Evolutionary conservation across 2,888 invertebrate species (phyloP).

Genomic region (Spodoptera exigua): DNA sequence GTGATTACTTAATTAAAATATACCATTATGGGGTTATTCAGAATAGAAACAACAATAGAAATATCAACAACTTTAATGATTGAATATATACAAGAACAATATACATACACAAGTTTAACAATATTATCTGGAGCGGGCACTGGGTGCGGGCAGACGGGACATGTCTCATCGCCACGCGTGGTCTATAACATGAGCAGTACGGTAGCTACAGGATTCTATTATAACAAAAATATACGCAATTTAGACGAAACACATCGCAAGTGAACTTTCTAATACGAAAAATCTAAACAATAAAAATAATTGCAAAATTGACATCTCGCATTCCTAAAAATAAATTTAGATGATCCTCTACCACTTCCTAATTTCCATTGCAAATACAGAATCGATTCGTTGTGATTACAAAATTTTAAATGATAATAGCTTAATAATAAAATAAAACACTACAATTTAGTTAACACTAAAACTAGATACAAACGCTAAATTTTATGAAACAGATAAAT

Average conservation of each 20-base stretch:
- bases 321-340: constrained; percentile 17
- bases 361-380: constrained; percentile 32
- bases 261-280: constrained; percentile 28
- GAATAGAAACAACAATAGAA: constrained; percentile 71
- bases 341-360: constrained; percentile 30
- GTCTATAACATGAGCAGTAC: constrained; percentile 22
- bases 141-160: constrained; percentile 13
- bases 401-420: constrained; percentile 48
- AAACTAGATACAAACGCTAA: constrained; percentile 56
- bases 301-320: constrained; percentile 39
- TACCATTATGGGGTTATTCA: background rate
- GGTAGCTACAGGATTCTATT: constrained; percentile 16
- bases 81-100: constrained; percentile 88
- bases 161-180: background rate
- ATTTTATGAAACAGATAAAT: constrained; percentile 54
- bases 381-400: constrained; percentile 58
- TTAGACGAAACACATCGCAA: constrained; percentile 23
- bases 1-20: background rate
- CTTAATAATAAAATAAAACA: constrained; percentile 47
- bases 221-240: constrained; percentile 28
- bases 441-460: constrained; percentile 60
- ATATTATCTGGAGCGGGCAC: constrained; percentile 60
- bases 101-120: constrained; percentile 82
- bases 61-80: constrained; percentile 89
- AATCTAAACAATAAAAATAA: constrained; percentile 35